Evolutionary conservation across 2,113 vertebrate genomes (phyloP).

Genomic region (Dolichotis patagonum): DNA sequence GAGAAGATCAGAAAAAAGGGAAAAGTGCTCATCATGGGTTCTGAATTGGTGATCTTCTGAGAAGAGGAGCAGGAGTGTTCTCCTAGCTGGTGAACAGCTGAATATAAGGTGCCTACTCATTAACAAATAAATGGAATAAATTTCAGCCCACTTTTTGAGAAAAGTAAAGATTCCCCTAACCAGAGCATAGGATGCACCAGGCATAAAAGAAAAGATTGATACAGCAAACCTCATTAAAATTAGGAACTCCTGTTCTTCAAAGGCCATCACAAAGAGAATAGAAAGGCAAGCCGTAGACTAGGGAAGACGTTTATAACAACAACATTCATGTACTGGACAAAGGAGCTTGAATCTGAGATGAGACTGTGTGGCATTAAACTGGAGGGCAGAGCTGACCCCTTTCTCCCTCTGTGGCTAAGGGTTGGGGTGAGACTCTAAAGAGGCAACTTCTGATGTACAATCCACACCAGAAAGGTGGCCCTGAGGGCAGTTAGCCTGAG

Average conservation of each 20-base stretch:
- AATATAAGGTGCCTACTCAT: not conserved
- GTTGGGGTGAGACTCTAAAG: not conserved
- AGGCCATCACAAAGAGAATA: not conserved
- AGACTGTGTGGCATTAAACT: not conserved
- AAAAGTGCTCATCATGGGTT: not conserved
- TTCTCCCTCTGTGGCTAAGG: not conserved
- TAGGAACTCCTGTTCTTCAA: not conserved
- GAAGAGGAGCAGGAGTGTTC: not conserved
- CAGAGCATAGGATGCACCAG: not conserved
- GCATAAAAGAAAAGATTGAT: not conserved
- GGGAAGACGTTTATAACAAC: not conserved
- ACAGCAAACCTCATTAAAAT: not conserved
- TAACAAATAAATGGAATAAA: not conserved
- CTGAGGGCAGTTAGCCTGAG: not conserved
- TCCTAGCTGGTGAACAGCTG: not conserved
- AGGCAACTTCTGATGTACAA: not conserved
- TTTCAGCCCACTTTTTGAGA: not conserved
- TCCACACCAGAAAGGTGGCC: not conserved
- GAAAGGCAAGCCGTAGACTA: not conserved
- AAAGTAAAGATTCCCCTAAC: not conserved
- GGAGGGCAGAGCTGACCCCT: not conserved
- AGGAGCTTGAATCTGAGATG: not conserved
- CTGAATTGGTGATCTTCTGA: not conserved
- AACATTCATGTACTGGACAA: not conserved
- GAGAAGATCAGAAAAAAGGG: not conserved